phyloP scores from a whole-genome alignment of 2,888 invertebrate genomes.

The Marasmarcha lunaedactyla region DNA sequence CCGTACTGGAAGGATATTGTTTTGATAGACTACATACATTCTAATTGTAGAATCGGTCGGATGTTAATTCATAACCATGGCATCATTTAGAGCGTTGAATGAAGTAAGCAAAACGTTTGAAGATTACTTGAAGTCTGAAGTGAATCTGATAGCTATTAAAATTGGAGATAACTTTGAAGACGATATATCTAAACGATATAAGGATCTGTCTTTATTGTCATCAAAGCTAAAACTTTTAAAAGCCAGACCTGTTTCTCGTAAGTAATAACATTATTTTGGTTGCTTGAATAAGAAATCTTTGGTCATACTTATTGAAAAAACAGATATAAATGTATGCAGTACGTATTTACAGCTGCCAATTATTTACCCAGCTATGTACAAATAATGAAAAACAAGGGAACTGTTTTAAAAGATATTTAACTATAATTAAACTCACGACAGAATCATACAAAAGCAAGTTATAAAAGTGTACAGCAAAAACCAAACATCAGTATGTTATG shows the following conservation, averaged over 20 bases:
- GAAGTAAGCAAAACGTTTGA: constrained; percentile 38
- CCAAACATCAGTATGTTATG: too few relatives aligned
- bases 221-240: constrained; percentile 43
- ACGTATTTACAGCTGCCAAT: not conserved
- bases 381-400: too few relatives aligned
- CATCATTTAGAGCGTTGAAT: constrained; percentile 34
- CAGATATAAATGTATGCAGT: not conserved
- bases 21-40: too few relatives aligned
- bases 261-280: constrained; percentile 17
- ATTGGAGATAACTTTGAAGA: constrained; percentile 34
- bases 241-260: constrained; percentile 36
- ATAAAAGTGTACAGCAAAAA: too few relatives aligned
- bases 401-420: too few relatives aligned
- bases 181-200: constrained; percentile 29
- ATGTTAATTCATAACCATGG: too few relatives aligned
- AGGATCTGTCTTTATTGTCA: constrained; percentile 31
- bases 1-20: too few relatives aligned
- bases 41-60: too few relatives aligned
- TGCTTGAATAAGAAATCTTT: not conserved
- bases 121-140: constrained; percentile 26
- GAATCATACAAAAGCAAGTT: too few relatives aligned
- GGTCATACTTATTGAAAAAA: too few relatives aligned
- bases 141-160: constrained; percentile 31
- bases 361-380: too few relatives aligned
- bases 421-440: too few relatives aligned